Evolutionary conservation across 92 coral and sea anemone genomes (phyloP).

Genomic region (Heliopora coerulea): DNA sequence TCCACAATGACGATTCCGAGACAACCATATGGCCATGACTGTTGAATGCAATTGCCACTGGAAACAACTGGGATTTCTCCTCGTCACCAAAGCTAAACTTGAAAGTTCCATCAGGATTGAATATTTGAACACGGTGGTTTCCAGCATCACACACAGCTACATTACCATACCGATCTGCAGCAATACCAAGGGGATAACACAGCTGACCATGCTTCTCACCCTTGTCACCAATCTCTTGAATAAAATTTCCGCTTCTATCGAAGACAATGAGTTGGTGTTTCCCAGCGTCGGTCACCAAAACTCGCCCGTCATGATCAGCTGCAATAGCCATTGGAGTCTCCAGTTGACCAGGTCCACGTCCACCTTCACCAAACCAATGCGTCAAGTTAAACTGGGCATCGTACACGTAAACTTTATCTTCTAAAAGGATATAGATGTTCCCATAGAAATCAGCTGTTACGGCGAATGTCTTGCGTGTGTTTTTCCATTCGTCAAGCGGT

Average conservation of each 20-base stretch:
- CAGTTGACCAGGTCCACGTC: neutral
- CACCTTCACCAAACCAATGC: neutral
- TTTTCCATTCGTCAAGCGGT: neutral
- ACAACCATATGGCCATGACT: conserved; percentile 32
- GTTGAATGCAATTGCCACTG: conserved; percentile 7
- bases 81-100: conserved; percentile 10
- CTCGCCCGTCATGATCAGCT: neutral
- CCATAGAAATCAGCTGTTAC: neutral
- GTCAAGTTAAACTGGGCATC: neutral
- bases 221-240: conserved; percentile 12
- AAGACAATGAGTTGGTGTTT: conserved; percentile 17
- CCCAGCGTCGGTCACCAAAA: conserved; percentile 16
- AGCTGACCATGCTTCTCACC: conserved; percentile 11
- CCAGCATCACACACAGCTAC: conserved; percentile 34
- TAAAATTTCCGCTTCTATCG: conserved; percentile 5
- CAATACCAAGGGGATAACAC: conserved; percentile 20
- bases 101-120: conserved; percentile 9
- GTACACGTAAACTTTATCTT: neutral
- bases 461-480: neutral
- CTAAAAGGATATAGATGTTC: conserved; percentile 17
- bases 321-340: neutral
- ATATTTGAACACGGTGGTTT: conserved; percentile 18
- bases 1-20: conserved; percentile 32
- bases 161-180: conserved; percentile 11
- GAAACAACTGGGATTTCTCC: conserved; percentile 5